Evolutionary conservation across 2,888 invertebrate species (phyloP).

Genomic region (Tortrix viridana): DNA sequence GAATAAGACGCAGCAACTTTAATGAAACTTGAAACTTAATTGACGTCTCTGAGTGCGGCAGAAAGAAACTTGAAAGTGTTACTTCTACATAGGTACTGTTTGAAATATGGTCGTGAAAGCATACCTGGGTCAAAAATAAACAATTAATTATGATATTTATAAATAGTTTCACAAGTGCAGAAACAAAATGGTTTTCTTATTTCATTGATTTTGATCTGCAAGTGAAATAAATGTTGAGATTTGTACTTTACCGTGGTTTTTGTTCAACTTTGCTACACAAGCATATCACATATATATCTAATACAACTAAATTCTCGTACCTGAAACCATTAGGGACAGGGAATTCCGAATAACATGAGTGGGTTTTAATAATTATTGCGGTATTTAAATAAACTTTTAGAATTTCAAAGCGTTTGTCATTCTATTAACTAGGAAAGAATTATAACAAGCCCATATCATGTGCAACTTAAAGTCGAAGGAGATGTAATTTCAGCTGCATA

Average conservation of each 20-base stretch:
- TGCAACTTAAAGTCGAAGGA: no score
- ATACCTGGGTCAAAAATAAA: slow-evolving; percentile 51
- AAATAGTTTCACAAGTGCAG: slow-evolving; percentile 40
- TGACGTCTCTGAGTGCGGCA: no score
- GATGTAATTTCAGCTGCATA: no score
- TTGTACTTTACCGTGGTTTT: slow-evolving; percentile 14
- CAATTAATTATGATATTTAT: slow-evolving; percentile 43
- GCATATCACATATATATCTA: background rate
- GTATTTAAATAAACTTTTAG: no score
- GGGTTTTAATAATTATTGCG: no score
- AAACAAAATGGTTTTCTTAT: slow-evolving; percentile 43
- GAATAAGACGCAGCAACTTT: no score
- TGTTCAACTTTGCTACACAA: background rate
- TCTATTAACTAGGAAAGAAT: no score
- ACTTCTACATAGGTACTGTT: slow-evolving; percentile 15
- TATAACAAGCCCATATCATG: no score
- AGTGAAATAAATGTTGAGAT: slow-evolving; percentile 44
- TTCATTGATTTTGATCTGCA: slow-evolving; percentile 53
- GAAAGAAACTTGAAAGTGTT: slow-evolving; percentile 16
- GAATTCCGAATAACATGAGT: no score
- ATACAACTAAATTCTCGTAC: background rate
- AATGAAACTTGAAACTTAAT: no score
- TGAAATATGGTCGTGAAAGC: slow-evolving; percentile 35
- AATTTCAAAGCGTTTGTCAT: no score
- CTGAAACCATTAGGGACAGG: no score